These are phyloP conservation scores for Dendrocincla fuliginosa DNA, from an alignment of 2,797 vertebrate species.

Conservation along the genomic window DNA sequence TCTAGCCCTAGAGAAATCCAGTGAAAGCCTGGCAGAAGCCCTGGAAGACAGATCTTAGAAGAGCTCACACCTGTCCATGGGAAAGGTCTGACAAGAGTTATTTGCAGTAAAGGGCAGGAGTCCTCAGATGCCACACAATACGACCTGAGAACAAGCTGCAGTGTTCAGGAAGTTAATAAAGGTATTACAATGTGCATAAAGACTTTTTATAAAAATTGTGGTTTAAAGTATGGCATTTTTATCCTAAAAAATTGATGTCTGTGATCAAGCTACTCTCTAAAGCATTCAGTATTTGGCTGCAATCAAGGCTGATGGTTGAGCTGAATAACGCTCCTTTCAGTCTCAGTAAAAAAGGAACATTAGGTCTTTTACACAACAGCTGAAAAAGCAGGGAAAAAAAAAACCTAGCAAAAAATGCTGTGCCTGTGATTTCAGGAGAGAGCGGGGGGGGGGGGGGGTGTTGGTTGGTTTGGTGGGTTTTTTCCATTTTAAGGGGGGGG, in stretches of 20 bases:
- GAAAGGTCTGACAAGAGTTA: not conserved
- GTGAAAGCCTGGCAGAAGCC: not conserved
- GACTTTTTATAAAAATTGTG: not conserved
- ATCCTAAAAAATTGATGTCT: not conserved
- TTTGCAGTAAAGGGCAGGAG: constrained; percentile 37
- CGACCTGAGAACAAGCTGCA: not conserved
- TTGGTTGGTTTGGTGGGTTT: no score
- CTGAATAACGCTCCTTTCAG: not conserved
- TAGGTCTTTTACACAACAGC: not conserved
- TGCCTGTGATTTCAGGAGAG: not conserved
- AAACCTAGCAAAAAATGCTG: not conserved
- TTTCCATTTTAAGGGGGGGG: not conserved
- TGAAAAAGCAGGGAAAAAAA: not conserved
- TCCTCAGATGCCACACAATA: not conserved
- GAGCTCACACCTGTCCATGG: constrained; percentile 4
- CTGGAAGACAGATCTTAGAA: not conserved
- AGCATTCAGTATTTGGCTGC: not conserved
- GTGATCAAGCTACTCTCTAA: not conserved
- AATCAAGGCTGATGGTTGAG: not conserved
- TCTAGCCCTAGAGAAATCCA: not conserved
- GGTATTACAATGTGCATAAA: not conserved
- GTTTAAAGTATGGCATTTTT: not conserved
- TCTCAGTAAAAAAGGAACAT: not conserved
- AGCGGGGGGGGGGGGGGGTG: not conserved
- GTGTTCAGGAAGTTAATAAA: not conserved